Percentiles rank a stretch among this genome's conserved stretches.
phyloP scores from a whole-genome alignment of 2,888 invertebrate genomes.

The Adineta ricciae region DNA sequence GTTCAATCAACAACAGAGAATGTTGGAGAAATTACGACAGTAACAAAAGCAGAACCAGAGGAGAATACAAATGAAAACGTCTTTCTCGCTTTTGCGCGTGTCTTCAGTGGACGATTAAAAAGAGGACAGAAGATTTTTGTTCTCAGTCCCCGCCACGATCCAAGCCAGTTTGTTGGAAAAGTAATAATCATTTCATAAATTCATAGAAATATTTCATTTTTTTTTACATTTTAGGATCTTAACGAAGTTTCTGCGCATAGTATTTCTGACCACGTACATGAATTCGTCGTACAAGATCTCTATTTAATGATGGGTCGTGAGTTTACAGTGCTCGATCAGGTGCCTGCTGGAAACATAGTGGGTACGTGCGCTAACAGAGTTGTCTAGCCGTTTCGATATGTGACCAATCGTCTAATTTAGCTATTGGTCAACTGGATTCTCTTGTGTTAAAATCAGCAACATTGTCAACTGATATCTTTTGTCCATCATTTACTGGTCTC shows the following conservation, averaged over 20 bases:
- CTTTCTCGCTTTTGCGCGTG: constrained; percentile 80
- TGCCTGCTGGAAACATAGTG: constrained; percentile 79
- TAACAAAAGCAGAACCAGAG: constrained; percentile 18
- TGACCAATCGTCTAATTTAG: constrained; percentile 35
- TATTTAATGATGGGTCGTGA: constrained; percentile 88
- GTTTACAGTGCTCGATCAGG: constrained; percentile 65
- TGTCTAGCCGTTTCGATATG: not conserved
- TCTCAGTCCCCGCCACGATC: constrained; percentile 77
- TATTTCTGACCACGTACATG: constrained; percentile 58
- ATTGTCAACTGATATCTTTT: constrained; percentile 66
- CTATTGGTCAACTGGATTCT: constrained; percentile 71
- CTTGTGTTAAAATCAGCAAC: constrained; percentile 80
- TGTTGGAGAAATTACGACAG: not conserved
- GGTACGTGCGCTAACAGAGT: constrained; percentile 52
- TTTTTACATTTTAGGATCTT: not conserved
- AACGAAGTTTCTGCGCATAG: not conserved
- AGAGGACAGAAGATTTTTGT: constrained; percentile 70
- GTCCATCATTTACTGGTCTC: constrained; percentile 76
- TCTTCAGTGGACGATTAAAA: constrained; percentile 74
- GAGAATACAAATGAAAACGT: constrained; percentile 47
- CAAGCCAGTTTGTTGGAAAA: constrained; percentile 55
- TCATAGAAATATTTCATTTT: not conserved
- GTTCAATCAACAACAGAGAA: not conserved
- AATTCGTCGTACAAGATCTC: constrained; percentile 60
- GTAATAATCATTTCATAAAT: constrained; percentile 30